phyloP scores from a whole-genome alignment of 2,797 vertebrate genomes.

The Anisognathus igniventris region DNA sequence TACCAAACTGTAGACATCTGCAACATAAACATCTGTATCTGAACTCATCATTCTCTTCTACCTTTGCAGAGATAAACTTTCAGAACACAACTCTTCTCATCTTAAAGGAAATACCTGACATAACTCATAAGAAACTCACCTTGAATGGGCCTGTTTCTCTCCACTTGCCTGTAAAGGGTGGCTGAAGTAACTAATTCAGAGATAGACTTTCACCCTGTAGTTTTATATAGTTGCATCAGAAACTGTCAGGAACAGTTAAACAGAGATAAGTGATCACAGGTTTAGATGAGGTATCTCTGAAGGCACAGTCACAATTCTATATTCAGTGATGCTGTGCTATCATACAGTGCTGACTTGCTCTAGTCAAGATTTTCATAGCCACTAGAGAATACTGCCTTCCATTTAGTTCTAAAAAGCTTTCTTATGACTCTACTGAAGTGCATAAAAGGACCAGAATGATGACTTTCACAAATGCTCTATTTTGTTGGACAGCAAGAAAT shows the following conservation, averaged over 20 bases:
- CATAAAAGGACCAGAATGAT: constrained; percentile 13
- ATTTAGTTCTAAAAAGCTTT: constrained; percentile 43
- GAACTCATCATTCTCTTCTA: background rate
- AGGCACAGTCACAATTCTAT: background rate
- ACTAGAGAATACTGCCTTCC: constrained; percentile 16
- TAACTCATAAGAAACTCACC: background rate
- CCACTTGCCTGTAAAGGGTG: background rate
- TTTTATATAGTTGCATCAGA: background rate
- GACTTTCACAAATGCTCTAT: constrained; percentile 20
- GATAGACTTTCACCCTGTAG: background rate
- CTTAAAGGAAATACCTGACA: background rate
- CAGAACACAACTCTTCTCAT: background rate
- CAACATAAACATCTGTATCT: background rate
- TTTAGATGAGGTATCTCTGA: background rate
- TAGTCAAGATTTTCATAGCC: background rate
- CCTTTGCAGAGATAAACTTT: background rate
- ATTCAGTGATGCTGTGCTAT: background rate
- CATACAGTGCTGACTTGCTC: background rate
- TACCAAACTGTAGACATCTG: background rate
- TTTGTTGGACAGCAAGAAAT: constrained; percentile 16
- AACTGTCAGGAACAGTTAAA: constrained; percentile 5
- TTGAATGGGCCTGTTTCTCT: background rate
- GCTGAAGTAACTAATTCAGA: background rate
- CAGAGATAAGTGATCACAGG: background rate
- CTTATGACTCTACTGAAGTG: constrained; percentile 31